Evolutionary conservation across 2,797 vertebrate species (phyloP), one percentile per base, ranked within the genome.

Genomic region (Novumbra hubbsi): DNA sequence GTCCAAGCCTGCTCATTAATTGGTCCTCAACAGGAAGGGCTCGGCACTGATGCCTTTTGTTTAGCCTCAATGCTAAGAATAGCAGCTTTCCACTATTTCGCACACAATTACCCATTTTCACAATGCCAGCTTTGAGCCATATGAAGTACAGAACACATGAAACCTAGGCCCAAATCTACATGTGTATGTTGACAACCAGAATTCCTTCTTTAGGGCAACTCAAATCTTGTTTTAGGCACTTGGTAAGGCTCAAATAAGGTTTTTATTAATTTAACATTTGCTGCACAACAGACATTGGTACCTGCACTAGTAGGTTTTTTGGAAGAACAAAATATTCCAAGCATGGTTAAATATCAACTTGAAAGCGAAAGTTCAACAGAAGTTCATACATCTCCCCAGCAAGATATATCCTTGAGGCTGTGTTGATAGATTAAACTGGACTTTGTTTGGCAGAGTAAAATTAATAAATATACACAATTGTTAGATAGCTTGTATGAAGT

Each of bases 51-150:
- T 60, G 68, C 74, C 63, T 57, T 68, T 30, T 30, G 55, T n/a
- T 72, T 50, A 66, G 30, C 66, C 49, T 71, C 45, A 32, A 21
- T 49, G 48, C 69, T 76, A 62, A 78, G 69, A 75, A 74, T 72
- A 76, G 45, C 34, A 81, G 72, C 38, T 75, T 83, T 79, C 77
- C 73, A 72, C 74, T 49, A 30, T 52, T 50, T 57, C 65, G 49
- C 19, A 65, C 57, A 16, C n/a, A n/a, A 52, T 5, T 48, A 71
- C 41, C 41, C 41, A 45, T 45, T 45, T 14, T 45, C 11, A 45
- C 38, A 60, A 17, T 12, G 34, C 66, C 75, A 73, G 28, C 32
- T 14, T 74, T 27, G 19, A 67, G 4, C 71, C 74, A 14, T 19
- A 27, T 7, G 15, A 7, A 41, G 63, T n/a, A 28, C 72, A 74